phyloP scores from a whole-genome alignment of 2,113 vertebrate species.

The Trochalopteron elliotii region DNA sequence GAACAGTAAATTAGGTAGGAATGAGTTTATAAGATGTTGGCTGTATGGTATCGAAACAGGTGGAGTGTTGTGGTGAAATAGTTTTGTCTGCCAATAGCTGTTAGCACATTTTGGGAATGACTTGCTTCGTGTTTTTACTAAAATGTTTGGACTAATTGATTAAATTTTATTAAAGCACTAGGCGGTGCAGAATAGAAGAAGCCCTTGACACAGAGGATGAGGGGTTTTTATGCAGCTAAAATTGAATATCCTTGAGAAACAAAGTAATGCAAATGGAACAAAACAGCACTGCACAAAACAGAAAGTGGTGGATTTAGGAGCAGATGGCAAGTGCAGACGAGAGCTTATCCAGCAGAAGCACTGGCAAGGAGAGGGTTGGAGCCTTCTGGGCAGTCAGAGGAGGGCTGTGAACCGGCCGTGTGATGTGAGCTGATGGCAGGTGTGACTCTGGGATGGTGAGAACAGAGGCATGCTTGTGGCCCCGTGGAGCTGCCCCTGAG shows the following conservation, averaged over 20 bases:
- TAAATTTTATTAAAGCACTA: background rate
- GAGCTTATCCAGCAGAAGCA: background rate
- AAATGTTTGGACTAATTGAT: background rate
- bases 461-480: background rate
- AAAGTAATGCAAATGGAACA: background rate
- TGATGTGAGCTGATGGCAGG: fast-evolving
- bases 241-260: background rate
- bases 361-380: background rate
- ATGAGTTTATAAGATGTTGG: background rate
- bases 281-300: background rate
- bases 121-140: background rate
- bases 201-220: background rate
- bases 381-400: background rate
- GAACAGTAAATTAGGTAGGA: background rate
- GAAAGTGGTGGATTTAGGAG: background rate
- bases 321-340: background rate
- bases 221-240: background rate
- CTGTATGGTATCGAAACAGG: conserved; percentile 1
- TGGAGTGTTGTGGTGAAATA: background rate
- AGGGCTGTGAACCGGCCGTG: background rate
- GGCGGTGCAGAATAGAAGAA: background rate
- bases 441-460: background rate
- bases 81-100: background rate
- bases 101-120: background rate
- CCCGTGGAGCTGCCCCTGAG: background rate